These are phyloP conservation scores for Clinocottus analis DNA, from an alignment of 2,113 vertebrate genomes.

Conservation along the genomic window DNA sequence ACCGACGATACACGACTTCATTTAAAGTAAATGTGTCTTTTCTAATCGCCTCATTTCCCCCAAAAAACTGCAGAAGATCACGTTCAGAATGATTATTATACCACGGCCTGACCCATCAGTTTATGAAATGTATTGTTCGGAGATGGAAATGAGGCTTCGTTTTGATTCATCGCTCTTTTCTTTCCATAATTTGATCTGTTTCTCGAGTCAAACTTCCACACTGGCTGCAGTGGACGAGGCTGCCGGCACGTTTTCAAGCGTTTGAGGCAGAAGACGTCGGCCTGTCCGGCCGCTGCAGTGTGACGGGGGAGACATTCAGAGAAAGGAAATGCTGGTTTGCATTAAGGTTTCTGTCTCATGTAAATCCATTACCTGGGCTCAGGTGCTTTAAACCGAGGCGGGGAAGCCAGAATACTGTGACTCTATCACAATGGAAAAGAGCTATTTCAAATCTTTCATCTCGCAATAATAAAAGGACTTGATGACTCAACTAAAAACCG, in stretches of 20 bases:
- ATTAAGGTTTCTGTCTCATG: conserved; percentile 84
- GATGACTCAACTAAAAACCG: conserved; percentile 27
- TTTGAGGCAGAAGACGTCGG: conserved; percentile 28
- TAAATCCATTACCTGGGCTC: conserved; percentile 72
- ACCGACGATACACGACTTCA: conserved; percentile 13
- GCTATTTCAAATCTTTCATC: conserved; percentile 17
- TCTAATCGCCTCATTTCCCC: conserved; percentile 21
- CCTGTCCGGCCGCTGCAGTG: conserved; percentile 16
- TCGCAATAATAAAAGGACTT: conserved; percentile 21
- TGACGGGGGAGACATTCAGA: conserved; percentile 18
- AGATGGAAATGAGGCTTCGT: not conserved
- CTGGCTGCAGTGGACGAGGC: conserved; percentile 35
- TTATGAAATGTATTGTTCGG: conserved; percentile 2
- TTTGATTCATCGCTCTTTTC: not conserved
- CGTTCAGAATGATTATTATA: conserved; percentile 14
- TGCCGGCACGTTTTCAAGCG: not conserved
- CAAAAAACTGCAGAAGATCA: conserved; percentile 17
- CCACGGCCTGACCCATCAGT: conserved; percentile 2
- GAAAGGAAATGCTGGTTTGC: conserved; percentile 77
- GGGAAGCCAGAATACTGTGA: conserved; percentile 42
- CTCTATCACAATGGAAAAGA: conserved; percentile 21
- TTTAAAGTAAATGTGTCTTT: conserved; percentile 46
- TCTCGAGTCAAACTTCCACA: conserved; percentile 30
- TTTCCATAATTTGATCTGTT: conserved; percentile 5
- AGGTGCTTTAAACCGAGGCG: conserved; percentile 69